These are phyloP conservation scores for Tolmerus cingulatus DNA, from an alignment of 2,888 invertebrate genomes.

Conservation along the genomic window DNA sequence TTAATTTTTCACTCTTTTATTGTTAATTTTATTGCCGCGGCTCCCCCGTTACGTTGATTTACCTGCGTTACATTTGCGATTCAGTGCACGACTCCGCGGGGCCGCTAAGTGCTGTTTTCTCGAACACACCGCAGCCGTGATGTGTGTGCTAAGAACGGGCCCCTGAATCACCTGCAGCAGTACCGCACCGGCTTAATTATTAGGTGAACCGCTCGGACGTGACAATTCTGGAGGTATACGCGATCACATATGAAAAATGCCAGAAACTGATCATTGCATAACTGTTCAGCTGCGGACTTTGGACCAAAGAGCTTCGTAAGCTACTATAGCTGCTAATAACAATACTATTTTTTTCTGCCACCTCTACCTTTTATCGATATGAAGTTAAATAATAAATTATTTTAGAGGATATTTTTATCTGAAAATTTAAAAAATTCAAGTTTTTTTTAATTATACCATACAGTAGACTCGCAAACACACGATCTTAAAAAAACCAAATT, in stretches of 20 bases:
- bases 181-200: background rate
- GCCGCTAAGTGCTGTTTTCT: constrained; percentile 7
- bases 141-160: background rate
- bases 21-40: background rate
- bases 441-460: too few relatives aligned
- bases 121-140: background rate
- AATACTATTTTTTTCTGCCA: background rate
- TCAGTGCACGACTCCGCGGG: constrained; percentile 1
- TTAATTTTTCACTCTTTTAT: background rate
- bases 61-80: constrained; percentile 24
- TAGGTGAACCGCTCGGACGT: background rate
- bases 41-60: background rate
- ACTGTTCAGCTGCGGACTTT: background rate
- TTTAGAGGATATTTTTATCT: too few relatives aligned
- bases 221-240: background rate
- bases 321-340: background rate
- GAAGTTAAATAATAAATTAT: too few relatives aligned
- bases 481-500: too few relatives aligned
- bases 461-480: too few relatives aligned
- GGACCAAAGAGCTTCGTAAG: background rate
- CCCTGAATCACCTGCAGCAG: background rate
- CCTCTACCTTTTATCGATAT: background rate
- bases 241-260: background rate
- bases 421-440: too few relatives aligned
- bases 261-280: background rate